These are phyloP conservation scores for Andrena praecox DNA, from an alignment of 2,888 invertebrate species.

Conservation along the genomic window DNA sequence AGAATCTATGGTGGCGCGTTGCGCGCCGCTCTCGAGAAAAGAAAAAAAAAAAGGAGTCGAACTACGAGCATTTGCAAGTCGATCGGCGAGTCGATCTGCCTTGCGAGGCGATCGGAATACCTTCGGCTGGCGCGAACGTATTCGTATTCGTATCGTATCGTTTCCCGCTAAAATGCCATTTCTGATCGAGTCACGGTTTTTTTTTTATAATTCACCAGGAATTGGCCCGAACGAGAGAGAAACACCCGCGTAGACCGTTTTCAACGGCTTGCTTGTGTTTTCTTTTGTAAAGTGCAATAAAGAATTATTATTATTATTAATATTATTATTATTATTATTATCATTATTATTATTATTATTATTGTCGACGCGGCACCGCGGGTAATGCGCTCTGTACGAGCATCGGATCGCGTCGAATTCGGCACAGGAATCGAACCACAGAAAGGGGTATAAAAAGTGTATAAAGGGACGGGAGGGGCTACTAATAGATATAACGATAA, in stretches of 20 bases:
- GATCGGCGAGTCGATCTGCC: neutral
- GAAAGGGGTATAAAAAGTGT: neutral
- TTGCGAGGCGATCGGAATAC: neutral
- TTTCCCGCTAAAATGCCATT: conserved; percentile 13
- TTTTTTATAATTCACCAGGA: neutral
- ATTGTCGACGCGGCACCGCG: neutral
- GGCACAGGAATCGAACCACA: neutral
- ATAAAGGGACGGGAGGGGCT: neutral
- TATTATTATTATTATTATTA: too few species aligned
- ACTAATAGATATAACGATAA: neutral
- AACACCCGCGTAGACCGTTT: neutral
- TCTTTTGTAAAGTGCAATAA: too few species aligned
- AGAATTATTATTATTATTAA: too few species aligned
- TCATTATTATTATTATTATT: too few species aligned
- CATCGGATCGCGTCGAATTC: conserved; percentile 8
- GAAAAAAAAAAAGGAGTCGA: neutral
- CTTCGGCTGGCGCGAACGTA: conserved; percentile 6
- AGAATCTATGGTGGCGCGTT: conserved; percentile 1
- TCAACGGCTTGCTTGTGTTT: too few species aligned
- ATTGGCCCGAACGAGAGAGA: neutral
- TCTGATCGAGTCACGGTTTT: neutral
- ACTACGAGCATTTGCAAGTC: neutral
- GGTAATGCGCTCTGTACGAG: too few species aligned
- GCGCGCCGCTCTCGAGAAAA: neutral
- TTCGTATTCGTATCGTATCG: neutral